Base-by-base conservation (phyloP, 2,113 vertebrate genomes). In the Rhinogobius similis region DNA sequence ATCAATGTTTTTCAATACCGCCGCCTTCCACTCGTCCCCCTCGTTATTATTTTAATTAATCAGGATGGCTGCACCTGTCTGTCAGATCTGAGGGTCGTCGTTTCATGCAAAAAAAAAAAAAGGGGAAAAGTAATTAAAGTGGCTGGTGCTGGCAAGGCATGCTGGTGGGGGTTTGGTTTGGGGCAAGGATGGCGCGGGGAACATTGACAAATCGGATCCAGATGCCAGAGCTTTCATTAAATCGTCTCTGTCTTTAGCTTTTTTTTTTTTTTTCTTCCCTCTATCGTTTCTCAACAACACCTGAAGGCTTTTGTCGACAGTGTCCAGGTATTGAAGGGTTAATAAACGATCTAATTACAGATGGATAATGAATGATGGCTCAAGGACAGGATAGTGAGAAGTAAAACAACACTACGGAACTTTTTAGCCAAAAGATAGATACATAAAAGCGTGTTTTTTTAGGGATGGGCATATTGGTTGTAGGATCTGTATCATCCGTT, bases 1-100 rank as follows among this genome's bases (percentile, higher is more conserved):
- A 93, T 92, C 88, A 91, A 92, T 87, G 90, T 72, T 66, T 76
- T 83, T 70, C 55, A 58, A 55, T 58, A 27, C 55, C 26, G 24
- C 77, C 79, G 69, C 68, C 65, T 73, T 68, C 16, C 5, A 63
- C 72, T 75, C 75, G 68, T 78, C 66, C 56, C 26, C 43, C 21
- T 78, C 82, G 86, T 91, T 89, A 89, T 89, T 87, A 88, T 91
- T 91, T 90, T 88, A 90, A 90, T 92, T 93, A 91, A 89, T 87
- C 86, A 90, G 88, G 78, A 90, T 79, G 23, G 67, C 81, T 89
- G 84, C 90, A 88, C 88, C 89, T 91, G 90, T 91, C 90, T 91
- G 88, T 91, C 88, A 92, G 44, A 74, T 76, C 53, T 56, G 79
- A 29, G 77, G 81, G 77, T 85, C 76, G 76, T 81, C 71, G 68